Evolutionary conservation across 2,113 vertebrate genomes (phyloP), one percentile per base, ranked within the genome.

Genomic region (Illadopsis cleaveri): DNA sequence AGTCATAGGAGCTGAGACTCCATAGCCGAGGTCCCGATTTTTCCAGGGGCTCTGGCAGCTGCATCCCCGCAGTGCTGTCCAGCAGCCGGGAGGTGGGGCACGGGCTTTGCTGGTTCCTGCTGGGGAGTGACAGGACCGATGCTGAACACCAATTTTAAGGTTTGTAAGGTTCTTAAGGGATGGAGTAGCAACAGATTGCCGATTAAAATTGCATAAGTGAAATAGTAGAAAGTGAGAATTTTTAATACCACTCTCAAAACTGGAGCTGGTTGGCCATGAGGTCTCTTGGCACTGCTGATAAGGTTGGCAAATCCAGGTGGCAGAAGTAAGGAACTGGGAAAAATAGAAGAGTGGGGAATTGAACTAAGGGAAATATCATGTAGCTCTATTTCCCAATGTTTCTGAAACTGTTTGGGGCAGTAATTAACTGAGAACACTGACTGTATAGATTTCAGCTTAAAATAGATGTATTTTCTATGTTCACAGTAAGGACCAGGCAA

Each of bases 81-180:
- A 2, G 82, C 85, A 86, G 84, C 96, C 97, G 71, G 93, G 12
- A 96, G 95, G 61, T 89, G 97, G 97, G 86, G 97, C 92, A 65
- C 81, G 24, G 95, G 71, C 71, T 71, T 62, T 62, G 86, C 80
- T 37, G 37, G 1, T 17, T 27, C 10, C 3, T 6, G n/a, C 1
- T 4, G 53, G 5, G 1, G 3, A 2, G 18, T 10, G 44, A 1
- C 11, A 2, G 42, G 2, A 10, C 8, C 9, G 17, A 12, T 6
- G 45, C 58, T 35, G 11, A 77, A 0, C 73, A 1, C 54, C 22
- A 0, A 2, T 1, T 57, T 1, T 0, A 6, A 15, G 27, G 15
- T 33, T 35, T 20, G 3, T 4, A 13, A 28, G n/a, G 6, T 4
- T 35, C 54, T 5, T 33, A 0, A n/a, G 27, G n/a, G 58, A 12